Evolutionary conservation across 2,888 invertebrate species (phyloP), one percentile per base, ranked within the genome.

Genomic region (Brenthis hecate): DNA sequence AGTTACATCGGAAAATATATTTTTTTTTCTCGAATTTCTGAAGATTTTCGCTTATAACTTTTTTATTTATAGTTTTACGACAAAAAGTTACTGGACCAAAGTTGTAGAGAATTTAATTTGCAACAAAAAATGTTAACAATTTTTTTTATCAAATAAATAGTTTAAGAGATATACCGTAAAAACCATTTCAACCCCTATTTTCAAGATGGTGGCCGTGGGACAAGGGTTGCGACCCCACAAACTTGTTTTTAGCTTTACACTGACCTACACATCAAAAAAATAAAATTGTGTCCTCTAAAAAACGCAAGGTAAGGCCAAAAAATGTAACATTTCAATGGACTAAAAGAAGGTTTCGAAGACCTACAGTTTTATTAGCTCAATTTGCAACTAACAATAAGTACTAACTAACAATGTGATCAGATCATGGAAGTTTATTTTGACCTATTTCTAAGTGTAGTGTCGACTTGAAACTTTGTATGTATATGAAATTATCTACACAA

Each of bases 61-160:
- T 62, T 62, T 53, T 62, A 48, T 60, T 60, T 60, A 60, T 60
- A 48, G 28, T 50, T 47, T 28, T 60, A 60, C 60, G 50, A 60
- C 50, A 48, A 62, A 62, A 62, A 51, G 36, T 32, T 53, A 62
- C 62, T 53, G 53, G 62, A 62, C 62, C 62, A 62, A 62, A 51
- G 62, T 62, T 62, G 36, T 53, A 62, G 48, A 48, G n/a, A 60
- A 48, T 60, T 48, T 60, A 60, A 60, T 60, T 60, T 60, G 50
- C 19, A 60, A 60, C 50, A 60, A 50, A 60, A 48, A 60, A 60
- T 48, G 57, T 50, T 13, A 13, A 48, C 60, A 60, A 48, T 1
- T 56, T 60, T 57, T 60, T 60, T 57, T 57, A 57, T 57, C 57
- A 57, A 23, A 36, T 57, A 43, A 57, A 57, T 57, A 55, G 55